phyloP scores from a whole-genome alignment of 2,797 vertebrate species.

The Gambelia wislizenii region DNA sequence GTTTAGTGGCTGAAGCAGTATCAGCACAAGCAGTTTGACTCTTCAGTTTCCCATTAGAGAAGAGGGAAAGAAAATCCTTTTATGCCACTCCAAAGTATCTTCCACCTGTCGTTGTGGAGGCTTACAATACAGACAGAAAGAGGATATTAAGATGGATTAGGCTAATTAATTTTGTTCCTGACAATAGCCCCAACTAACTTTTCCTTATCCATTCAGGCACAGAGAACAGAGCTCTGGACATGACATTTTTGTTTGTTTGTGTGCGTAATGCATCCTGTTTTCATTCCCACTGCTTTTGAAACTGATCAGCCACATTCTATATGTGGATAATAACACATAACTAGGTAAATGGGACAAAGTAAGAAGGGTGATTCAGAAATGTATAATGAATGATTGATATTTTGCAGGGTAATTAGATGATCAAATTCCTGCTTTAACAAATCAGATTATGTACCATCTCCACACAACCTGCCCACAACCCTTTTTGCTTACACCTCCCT shows the following conservation, averaged over 20 bases:
- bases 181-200: slow-evolving; percentile 70
- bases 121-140: slow-evolving; percentile 79
- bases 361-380: slow-evolving; percentile 76
- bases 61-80: slow-evolving; percentile 69
- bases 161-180: slow-evolving; percentile 86
- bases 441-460: not conserved
- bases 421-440: not conserved
- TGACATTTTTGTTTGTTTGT: slow-evolving; percentile 57
- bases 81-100: slow-evolving; percentile 78
- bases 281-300: slow-evolving; percentile 56
- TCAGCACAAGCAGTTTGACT: slow-evolving; percentile 80
- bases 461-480: not conserved
- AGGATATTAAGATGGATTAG: slow-evolving; percentile 88
- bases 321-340: slow-evolving; percentile 74
- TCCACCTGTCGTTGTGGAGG: slow-evolving; percentile 83
- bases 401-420: slow-evolving; percentile 71
- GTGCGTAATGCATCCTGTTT: slow-evolving; percentile 63
- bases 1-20: slow-evolving; percentile 77
- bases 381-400: slow-evolving; percentile 77
- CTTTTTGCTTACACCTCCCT: not conserved
- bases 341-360: slow-evolving; percentile 70
- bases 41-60: slow-evolving; percentile 81
- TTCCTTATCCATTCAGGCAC: slow-evolving; percentile 58
- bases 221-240: slow-evolving; percentile 54
- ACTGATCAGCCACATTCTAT: slow-evolving; percentile 73